These are phyloP conservation scores for Aldrovandia affinis DNA, from an alignment of 2,797 vertebrate species.

Conservation along the genomic window DNA sequence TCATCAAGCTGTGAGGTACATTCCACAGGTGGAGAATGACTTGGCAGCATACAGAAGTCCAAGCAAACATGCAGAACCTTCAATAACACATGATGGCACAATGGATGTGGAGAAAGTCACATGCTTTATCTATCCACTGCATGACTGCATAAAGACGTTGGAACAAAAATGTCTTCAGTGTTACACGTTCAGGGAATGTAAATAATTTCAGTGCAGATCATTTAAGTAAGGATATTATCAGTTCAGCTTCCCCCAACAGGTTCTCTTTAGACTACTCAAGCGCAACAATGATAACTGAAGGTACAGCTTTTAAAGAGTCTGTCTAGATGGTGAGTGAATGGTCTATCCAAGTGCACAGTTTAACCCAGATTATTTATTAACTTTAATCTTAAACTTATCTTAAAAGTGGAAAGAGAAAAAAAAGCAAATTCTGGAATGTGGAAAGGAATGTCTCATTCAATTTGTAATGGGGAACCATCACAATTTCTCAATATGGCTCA, in stretches of 20 bases:
- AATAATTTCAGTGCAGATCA: neutral
- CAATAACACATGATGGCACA: neutral
- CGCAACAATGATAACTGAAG: neutral
- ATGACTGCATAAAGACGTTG: neutral
- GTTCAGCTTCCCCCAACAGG: neutral
- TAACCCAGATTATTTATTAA: conserved; percentile 12
- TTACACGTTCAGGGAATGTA: neutral
- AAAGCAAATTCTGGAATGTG: neutral
- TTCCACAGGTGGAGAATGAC: neutral
- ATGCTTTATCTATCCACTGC: neutral
- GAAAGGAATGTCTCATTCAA: neutral
- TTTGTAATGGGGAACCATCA: neutral
- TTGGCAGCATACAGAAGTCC: neutral
- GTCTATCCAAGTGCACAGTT: neutral
- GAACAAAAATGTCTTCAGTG: neutral
- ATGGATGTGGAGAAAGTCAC: neutral
- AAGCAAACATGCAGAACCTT: neutral
- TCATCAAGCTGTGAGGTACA: neutral
- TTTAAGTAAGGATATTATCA: neutral
- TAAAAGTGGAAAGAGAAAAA: neutral
- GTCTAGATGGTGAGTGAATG: neutral
- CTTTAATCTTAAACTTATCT: neutral
- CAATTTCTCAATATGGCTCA: neutral
- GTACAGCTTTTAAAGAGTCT: neutral
- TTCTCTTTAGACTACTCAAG: neutral